phyloP scores from a whole-genome alignment of 2,113 vertebrate species.

The Pleuronectes platessa region DNA sequence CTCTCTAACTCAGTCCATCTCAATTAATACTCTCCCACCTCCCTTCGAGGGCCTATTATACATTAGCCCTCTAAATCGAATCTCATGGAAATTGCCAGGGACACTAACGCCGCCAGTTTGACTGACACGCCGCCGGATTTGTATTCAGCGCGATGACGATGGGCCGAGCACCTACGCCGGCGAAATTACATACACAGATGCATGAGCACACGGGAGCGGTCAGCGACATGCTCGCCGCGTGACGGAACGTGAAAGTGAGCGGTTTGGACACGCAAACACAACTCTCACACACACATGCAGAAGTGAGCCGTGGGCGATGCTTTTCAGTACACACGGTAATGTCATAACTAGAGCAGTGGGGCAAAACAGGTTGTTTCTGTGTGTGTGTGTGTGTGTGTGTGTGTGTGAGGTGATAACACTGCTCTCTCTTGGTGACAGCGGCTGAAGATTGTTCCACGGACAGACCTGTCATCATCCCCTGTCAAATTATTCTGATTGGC shows the following conservation, averaged over 20 bases:
- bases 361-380: background rate
- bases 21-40: slow-evolving; percentile 75
- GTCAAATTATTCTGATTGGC: slow-evolving; percentile 87
- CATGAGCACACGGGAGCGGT: slow-evolving; percentile 19
- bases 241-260: slow-evolving; percentile 13
- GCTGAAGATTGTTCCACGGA: slow-evolving; percentile 65
- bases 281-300: background rate
- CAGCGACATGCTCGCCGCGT: slow-evolving; percentile 1
- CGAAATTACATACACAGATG: slow-evolving; percentile 31
- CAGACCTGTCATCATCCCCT: slow-evolving; percentile 80
- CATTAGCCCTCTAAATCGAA: slow-evolving; percentile 77
- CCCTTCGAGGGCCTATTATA: slow-evolving; percentile 74
- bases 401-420: slow-evolving; percentile 42
- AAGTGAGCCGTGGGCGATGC: slow-evolving; percentile 2
- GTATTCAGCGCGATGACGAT: slow-evolving; percentile 47
- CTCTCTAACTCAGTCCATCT: slow-evolving; percentile 67
- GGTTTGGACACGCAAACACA: slow-evolving; percentile 28
- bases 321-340: slow-evolving; percentile 32
- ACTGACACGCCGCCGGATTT: slow-evolving; percentile 69
- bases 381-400: background rate
- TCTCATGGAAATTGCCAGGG: slow-evolving; percentile 74
- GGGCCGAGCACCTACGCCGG: slow-evolving; percentile 45
- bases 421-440: slow-evolving; percentile 56
- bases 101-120: slow-evolving; percentile 68
- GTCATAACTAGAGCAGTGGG: slow-evolving; percentile 18